phyloP scores from a whole-genome alignment of 53 echinoderm and acorn worm genomes.

The Henricia sp. region DNA sequence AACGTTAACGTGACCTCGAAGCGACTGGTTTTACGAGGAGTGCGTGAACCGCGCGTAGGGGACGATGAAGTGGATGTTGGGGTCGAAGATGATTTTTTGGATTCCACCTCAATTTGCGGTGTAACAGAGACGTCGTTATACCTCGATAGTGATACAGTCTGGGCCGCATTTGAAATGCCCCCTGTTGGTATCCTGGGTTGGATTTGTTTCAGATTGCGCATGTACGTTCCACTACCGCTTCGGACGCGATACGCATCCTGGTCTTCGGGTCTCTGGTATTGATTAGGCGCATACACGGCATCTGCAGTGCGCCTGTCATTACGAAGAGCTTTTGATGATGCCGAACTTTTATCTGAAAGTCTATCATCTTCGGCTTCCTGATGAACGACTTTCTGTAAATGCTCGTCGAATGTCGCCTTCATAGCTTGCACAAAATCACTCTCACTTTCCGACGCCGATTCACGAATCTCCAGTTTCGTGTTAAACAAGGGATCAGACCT shows the following conservation, averaged over 20 bases:
- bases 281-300: conserved; percentile 32
- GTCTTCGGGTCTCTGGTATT: conserved; percentile 22
- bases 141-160: conserved; percentile 34
- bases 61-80: conserved; percentile 34
- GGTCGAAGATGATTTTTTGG: conserved; percentile 6
- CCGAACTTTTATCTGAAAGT: conserved; percentile 34
- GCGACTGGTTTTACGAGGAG: conserved; percentile 78
- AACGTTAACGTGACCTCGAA: conserved; percentile 76
- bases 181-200: conserved; percentile 36
- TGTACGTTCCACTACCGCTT: conserved; percentile 44
- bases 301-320: conserved; percentile 25
- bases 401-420: conserved; percentile 90
- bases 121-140: conserved; percentile 32
- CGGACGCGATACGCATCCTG: conserved; percentile 40
- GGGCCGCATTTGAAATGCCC: background rate
- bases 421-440: conserved; percentile 96
- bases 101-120: background rate
- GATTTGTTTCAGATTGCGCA: conserved; percentile 40
- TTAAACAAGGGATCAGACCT: conserved; percentile 54
- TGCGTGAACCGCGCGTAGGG: conserved; percentile 16
- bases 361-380: conserved; percentile 77
- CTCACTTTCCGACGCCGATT: conserved; percentile 73
- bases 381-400: conserved; percentile 73
- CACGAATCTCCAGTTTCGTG: conserved; percentile 46
- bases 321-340: conserved; percentile 32